phyloP scores from a whole-genome alignment of 2,888 invertebrate species.

The Aphidoletes aphidimyza region DNA sequence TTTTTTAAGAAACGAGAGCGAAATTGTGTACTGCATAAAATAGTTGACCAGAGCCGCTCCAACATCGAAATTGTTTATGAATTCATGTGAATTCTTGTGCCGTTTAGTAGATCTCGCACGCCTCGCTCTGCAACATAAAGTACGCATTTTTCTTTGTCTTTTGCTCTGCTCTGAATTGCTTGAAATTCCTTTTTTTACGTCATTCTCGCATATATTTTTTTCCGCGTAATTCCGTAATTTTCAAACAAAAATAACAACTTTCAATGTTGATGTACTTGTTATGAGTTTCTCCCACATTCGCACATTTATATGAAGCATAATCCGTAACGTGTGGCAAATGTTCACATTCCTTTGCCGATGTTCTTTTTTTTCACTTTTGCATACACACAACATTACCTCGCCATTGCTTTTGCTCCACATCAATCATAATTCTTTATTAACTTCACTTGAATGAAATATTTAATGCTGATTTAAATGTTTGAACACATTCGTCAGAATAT shows the following conservation, averaged over 20 bases:
- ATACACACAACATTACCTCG: not conserved
- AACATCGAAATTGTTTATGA: not conserved
- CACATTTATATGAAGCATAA: too few species aligned
- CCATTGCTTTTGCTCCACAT: not conserved
- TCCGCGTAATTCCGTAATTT: slow-evolving; percentile 31
- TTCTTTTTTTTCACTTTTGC: not conserved
- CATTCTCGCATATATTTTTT: not conserved
- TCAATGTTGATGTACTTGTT: not conserved
- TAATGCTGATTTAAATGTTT: not conserved
- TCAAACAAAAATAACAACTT: slow-evolving; percentile 24
- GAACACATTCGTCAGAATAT: not conserved
- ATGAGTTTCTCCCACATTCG: slow-evolving; percentile 7
- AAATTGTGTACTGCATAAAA: not conserved
- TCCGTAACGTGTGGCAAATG: not conserved
- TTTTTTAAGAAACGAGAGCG: not conserved
- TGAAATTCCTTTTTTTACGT: not conserved
- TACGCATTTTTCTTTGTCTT: not conserved
- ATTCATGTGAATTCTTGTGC: not conserved
- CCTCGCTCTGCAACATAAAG: slow-evolving; percentile 21
- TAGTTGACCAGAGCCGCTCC: slow-evolving; percentile 9
- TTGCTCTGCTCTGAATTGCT: too few species aligned
- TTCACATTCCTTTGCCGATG: not conserved
- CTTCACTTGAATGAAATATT: slow-evolving; percentile 28
- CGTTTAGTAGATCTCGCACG: not conserved
- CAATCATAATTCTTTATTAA: slow-evolving; percentile 21